These are phyloP conservation scores for Prorops nasuta DNA, from an alignment of 1,140 invertebrate genomes.

Conservation along the genomic window DNA sequence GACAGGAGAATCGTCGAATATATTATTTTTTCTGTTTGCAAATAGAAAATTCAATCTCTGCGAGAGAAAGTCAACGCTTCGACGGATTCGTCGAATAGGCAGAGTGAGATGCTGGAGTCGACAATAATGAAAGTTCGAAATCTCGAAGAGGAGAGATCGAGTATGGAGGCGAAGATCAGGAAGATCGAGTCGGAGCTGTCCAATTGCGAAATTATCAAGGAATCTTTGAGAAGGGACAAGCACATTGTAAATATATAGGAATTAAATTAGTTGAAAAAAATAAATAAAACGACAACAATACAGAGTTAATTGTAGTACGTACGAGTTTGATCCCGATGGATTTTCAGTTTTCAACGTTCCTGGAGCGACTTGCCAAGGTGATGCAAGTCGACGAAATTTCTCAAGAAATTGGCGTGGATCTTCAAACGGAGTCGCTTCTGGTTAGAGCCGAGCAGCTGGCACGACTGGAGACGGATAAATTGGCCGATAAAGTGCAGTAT, in stretches of 20 bases:
- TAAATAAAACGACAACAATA: too few species aligned
- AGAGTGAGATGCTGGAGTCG: slow-evolving; percentile 65
- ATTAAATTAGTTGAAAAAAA: too few species aligned
- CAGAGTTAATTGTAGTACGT: too few species aligned
- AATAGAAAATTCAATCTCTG: slow-evolving; percentile 70
- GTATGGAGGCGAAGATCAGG: slow-evolving; percentile 66
- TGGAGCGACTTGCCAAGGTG: slow-evolving; percentile 70
- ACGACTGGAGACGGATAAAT: slow-evolving; percentile 73
- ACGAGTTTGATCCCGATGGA: neutral
- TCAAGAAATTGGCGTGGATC: slow-evolving; percentile 73
- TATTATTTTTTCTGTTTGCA: too few species aligned
- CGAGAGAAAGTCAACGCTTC: slow-evolving; percentile 68
- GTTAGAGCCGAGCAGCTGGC: slow-evolving; percentile 75
- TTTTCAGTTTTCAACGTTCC: slow-evolving; percentile 68
- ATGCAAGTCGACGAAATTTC: slow-evolving; percentile 77
- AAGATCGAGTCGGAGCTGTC: slow-evolving; percentile 72
- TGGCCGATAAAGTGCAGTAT: slow-evolving; percentile 68
- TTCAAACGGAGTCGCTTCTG: slow-evolving; percentile 75
- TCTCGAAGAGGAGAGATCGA: slow-evolving; percentile 69
- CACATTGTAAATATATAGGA: slow-evolving; percentile 62
- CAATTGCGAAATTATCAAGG: slow-evolving; percentile 62
- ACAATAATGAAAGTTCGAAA: slow-evolving; percentile 62
- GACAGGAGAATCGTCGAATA: too few species aligned
- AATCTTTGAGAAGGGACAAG: slow-evolving; percentile 69
- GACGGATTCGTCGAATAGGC: slow-evolving; percentile 62